phyloP scores from a whole-genome alignment of 2,113 vertebrate species.

The Pica pica region DNA sequence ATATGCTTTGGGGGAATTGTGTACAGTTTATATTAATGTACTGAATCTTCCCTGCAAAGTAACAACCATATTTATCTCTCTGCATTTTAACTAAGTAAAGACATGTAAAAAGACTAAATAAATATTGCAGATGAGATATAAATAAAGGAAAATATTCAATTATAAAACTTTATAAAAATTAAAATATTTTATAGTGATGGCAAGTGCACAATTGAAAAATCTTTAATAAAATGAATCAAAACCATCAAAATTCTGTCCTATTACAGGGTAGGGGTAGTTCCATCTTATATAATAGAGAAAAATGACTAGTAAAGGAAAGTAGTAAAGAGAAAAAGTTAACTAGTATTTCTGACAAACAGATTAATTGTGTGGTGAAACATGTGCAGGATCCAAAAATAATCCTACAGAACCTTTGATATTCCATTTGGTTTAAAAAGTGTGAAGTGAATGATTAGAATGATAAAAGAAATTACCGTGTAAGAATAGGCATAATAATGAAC shows the following conservation, averaged over 20 bases:
- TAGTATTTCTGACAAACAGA: conserved; percentile 68
- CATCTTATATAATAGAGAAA: not conserved
- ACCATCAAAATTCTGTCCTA: not conserved
- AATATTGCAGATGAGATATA: conserved; percentile 50
- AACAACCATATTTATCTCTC: conserved; percentile 71
- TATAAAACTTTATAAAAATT: conserved; percentile 40
- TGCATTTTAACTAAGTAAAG: conserved; percentile 70
- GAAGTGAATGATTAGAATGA: conserved; percentile 66
- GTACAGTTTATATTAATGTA: conserved; percentile 89
- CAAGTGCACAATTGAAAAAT: not conserved
- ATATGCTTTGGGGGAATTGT: conserved; percentile 88
- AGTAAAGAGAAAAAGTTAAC: conserved; percentile 27
- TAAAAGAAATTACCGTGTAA: conserved; percentile 62
- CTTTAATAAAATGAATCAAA: not conserved
- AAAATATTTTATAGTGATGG: not conserved
- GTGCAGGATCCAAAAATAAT: conserved; percentile 58
- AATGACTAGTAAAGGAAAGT: conserved; percentile 29
- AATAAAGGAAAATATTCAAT: conserved; percentile 22
- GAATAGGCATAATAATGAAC: conserved; percentile 67
- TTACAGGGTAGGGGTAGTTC: not conserved
- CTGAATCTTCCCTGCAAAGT: conserved; percentile 72
- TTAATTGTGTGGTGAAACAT: conserved; percentile 52
- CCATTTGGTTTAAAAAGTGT: conserved; percentile 52
- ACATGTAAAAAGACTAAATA: conserved; percentile 69
- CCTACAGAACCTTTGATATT: conserved; percentile 55